A percentile compares a stretch with the other conserved stretches of the same genome.
Evolutionary conservation across 2,888 invertebrate genomes (phyloP).

Genomic region (Melipona bicolor): DNA sequence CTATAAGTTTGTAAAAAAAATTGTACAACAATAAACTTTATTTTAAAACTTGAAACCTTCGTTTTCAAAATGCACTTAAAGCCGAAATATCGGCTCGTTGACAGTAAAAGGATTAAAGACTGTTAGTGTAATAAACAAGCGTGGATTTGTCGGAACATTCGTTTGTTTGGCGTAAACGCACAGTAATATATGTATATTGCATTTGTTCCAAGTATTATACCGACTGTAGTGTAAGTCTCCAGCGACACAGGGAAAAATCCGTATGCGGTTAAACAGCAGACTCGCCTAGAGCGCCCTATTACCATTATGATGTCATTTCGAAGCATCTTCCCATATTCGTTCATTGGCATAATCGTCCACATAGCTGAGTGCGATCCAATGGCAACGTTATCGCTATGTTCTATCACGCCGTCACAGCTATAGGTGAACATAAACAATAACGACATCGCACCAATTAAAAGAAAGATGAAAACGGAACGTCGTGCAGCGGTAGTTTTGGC

Average conservation of each 20-base stretch:
- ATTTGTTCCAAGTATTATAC: background rate
- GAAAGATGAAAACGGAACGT: constrained; percentile 21
- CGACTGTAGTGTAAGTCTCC: constrained; percentile 55
- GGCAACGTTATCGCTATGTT: constrained; percentile 15
- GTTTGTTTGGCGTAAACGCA: too few species aligned
- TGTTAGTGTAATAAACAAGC: too few species aligned
- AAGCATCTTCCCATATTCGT: constrained; percentile 27
- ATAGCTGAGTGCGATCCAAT: background rate
- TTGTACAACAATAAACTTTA: too few species aligned
- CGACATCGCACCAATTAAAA: background rate
- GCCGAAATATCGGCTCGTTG: too few species aligned
- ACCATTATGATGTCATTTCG: constrained; percentile 52
- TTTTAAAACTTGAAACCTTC: too few species aligned
- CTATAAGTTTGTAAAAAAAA: too few species aligned
- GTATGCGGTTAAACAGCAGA: constrained; percentile 51
- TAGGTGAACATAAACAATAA: constrained; percentile 43
- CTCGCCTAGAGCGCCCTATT: constrained; percentile 51
- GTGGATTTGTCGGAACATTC: too few species aligned
- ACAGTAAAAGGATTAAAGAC: too few species aligned
- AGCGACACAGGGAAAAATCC: constrained; percentile 57
- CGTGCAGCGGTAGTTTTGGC: background rate
- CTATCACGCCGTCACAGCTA: constrained; percentile 17
- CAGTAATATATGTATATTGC: too few species aligned
- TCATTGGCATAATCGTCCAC: constrained; percentile 15
- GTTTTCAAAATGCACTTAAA: too few species aligned